Evolutionary conservation across 2,888 invertebrate genomes (phyloP), one percentile per base, ranked within the genome.

Genomic region (Heterodera filipjevi): DNA sequence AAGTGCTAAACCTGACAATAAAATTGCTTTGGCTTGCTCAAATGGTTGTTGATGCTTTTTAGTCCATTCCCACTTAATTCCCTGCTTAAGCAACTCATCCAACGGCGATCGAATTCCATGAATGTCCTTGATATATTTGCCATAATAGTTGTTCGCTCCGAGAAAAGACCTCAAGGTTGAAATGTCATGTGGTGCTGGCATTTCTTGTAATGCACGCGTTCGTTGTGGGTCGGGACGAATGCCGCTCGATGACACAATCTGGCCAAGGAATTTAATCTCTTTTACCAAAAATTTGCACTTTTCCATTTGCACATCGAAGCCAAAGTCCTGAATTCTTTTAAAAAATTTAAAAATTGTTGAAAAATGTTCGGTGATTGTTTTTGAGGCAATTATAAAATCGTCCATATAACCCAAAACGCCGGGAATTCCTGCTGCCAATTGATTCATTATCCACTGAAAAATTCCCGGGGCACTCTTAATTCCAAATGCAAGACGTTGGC

Each of bases 1-100:
- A 10, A 89, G 80, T 8, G 87, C 81, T 22, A 82, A 66, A 27
- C 84, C 82, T 22, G 83, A 84, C 16, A 80, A 77, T 5, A 88
- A 81, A 35, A 82, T 64, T 32, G 74, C 30, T 79, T 89, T 89
- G 0, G 84, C 80, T 78, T 75, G 66, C 0, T 68, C 70, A 64
- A 86, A 82, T 3, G 86, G 83, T n/a, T 71, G n/a, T 53, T 59
- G 77, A 27, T 77, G 72, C 12, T 49, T 46, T n/a, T n/a, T 82
- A 22, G 46, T 53, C 83, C 85, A 87, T 5, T n/a, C 22, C 46
- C 35, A 70, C 59, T 82, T 77, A 0, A 30, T 53, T 27, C 73
- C 80, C 66, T 81, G 83, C 3, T 53, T n/a, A 5, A 83, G 71
- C 19, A 87, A 71, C 12, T 78, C n/a, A 64, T 86, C 79, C 33